Conservation (phyloP, 2,888 invertebrate genomes). For the Chrysotoxum bicinctum region DNA sequence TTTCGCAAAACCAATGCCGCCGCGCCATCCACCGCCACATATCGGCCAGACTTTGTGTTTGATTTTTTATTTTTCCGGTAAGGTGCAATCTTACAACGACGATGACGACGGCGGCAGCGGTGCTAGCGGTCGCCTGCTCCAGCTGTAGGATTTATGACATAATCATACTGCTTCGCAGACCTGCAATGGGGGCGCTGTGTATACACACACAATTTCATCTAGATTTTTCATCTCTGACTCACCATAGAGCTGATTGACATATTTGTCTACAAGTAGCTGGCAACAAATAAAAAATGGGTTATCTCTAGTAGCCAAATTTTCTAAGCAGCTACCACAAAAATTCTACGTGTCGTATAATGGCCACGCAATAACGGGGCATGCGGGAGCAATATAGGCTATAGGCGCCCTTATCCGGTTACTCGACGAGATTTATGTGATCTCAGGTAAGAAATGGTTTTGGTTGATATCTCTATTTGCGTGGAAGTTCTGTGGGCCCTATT, state of each 20-base stretch:
- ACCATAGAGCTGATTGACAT: constrained; percentile 46
- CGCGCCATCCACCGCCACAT: not conserved
- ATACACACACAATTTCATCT: constrained; percentile 12
- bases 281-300: constrained; percentile 53
- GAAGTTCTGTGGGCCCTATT: constrained; percentile 64
- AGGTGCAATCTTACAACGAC: constrained; percentile 30
- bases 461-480: constrained; percentile 52
- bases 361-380: not conserved
- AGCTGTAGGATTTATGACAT: constrained; percentile 55
- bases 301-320: constrained; percentile 65
- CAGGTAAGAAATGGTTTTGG: constrained; percentile 44
- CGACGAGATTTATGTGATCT: constrained; percentile 42
- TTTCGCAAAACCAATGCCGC: constrained; percentile 6
- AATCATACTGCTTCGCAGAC: constrained; percentile 20
- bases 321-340: constrained; percentile 52
- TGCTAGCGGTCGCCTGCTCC: not conserved
- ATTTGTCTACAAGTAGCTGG: constrained; percentile 64
- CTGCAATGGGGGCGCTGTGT: not conserved
- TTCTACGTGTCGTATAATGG: not conserved
- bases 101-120: too few species aligned
- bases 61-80: constrained; percentile 14
- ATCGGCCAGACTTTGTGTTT: not conserved
- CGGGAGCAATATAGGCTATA: not conserved
- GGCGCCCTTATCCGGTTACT: constrained; percentile 56
- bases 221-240: constrained; percentile 58